These are phyloP conservation scores for human DNA, from an alignment of 2,113 vertebrate genomes.

Conservation along the genomic window GRCh38 chr2:181949001-181949500, in stretches of 20 bases:
- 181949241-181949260: background rate
- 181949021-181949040: background rate
- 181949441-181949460: too few species aligned
- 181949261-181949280: background rate
- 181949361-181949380: background rate
- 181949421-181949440: background rate
- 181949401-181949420: background rate
- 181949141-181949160: background rate
- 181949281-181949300: background rate
- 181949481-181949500: too few species aligned
- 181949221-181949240: background rate
- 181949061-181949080: background rate
- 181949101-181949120: background rate
- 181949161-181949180: background rate
- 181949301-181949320: background rate
- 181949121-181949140: background rate
- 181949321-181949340: background rate
- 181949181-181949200: background rate
- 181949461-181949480: too few species aligned
- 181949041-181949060: background rate
- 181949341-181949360: background rate
- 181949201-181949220: background rate
- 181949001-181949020: background rate
- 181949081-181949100: background rate
- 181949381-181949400: background rate